Base-by-base conservation (phyloP, 2,113 vertebrate species). In the Siphamia tubifer region DNA sequence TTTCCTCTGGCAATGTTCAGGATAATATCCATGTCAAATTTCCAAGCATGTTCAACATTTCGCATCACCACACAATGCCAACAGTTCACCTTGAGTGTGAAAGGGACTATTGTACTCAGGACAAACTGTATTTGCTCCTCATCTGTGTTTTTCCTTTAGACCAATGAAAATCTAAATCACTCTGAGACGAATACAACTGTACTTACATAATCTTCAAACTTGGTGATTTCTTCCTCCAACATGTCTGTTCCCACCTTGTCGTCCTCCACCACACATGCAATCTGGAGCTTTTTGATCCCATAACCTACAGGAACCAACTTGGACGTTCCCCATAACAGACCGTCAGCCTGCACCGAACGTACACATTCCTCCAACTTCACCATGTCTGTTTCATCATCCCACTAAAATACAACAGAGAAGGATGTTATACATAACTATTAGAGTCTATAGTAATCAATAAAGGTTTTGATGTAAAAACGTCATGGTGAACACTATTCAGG, bases 301-400 rank as follows among this genome's bases (percentile, higher is more conserved):
- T 98, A 99, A 10, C 96, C 98, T 0, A 99, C 96, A 0, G 96
- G 94, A 30, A 98, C 93, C 82, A 98, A 93, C 40, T 98, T 98
- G 82, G 96, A 98, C 20, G 80, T 90, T 0, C 97, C 97, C 97
- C 96, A 98, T 5, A 96, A 74, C 55, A 99, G 69, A 0, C 97
- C 97, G 0, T 98, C 95, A 11, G 95, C 85, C 55, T 93, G 93
- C 53, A 99, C 21, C 0, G 97, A 95, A 0, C 97, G 94, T 48
- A 98, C 97, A 0, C 94, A 94, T 66, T 95, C 93, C 77, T 99
- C 97, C 92, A 99, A 86, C 90, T 95, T 94, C 0, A 23, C 89
- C 98, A 99, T 99, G 87, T 99, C 95, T 0, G 97, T 98, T 79
- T 99, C 97, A 0, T 98, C 96, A 0, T 98, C 97, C 97, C 97